Evolutionary conservation across 1,140 invertebrate genomes (phyloP).

Genomic region (Drosophila tristis): DNA sequence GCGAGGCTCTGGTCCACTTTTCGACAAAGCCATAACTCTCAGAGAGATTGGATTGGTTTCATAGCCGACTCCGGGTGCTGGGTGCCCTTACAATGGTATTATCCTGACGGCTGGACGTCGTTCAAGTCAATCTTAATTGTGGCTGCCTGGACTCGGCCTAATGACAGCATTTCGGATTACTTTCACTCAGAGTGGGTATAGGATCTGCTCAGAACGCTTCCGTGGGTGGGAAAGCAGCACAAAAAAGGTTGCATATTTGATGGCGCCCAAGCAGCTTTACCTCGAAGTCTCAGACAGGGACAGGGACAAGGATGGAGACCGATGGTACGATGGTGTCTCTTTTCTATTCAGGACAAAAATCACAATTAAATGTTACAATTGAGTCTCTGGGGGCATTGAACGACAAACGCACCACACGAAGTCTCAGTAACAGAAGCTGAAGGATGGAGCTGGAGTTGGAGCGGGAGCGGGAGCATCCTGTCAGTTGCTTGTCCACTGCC

Average conservation of each 20-base stretch:
- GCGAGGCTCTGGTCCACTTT: slow-evolving; percentile 56
- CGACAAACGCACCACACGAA: slow-evolving; percentile 49
- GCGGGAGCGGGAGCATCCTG: slow-evolving; percentile 43
- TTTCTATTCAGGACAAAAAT: slow-evolving; percentile 65
- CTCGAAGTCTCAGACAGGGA: background rate
- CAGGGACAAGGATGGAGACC: background rate
- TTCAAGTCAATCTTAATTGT: slow-evolving; percentile 80
- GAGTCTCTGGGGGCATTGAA: slow-evolving; percentile 75
- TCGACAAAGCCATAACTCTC: slow-evolving; percentile 72
- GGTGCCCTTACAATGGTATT: slow-evolving; percentile 51
- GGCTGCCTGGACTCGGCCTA: slow-evolving; percentile 50
- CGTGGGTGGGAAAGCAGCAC: background rate
- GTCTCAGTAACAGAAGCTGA: slow-evolving; percentile 41
- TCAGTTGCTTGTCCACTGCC: slow-evolving; percentile 80
- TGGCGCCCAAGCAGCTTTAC: slow-evolving; percentile 51
- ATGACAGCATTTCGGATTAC: slow-evolving; percentile 81
- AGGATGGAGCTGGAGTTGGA: slow-evolving; percentile 6
- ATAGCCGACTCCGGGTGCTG: background rate
- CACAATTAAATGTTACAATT: slow-evolving; percentile 83
- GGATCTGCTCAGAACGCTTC: background rate
- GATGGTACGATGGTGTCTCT: background rate
- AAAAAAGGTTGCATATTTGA: slow-evolving; percentile 74
- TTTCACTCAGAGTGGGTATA: slow-evolving; percentile 59
- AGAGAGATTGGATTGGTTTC: slow-evolving; percentile 45
- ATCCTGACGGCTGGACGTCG: slow-evolving; percentile 51